A percentile compares a stretch with the other conserved stretches of the same genome.
These are phyloP conservation scores for Barypeithes pellucidus DNA, from an alignment of 2,888 invertebrate species.

Conservation along the genomic window DNA sequence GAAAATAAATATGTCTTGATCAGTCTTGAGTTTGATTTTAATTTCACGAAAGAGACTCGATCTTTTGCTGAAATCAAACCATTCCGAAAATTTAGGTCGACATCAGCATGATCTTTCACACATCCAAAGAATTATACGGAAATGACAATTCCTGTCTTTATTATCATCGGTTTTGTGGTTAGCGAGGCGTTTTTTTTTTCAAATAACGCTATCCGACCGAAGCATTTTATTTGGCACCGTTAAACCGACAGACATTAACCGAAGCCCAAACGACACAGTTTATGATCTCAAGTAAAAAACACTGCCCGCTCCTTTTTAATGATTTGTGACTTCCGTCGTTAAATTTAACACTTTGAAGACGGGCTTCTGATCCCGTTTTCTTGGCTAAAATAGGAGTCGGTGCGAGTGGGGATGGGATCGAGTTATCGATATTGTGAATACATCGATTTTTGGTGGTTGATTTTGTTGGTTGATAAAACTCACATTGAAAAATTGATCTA, in stretches of 20 bases:
- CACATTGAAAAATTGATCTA: too few species aligned
- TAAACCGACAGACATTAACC: slow-evolving; percentile 25
- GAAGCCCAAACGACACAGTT: slow-evolving; percentile 16
- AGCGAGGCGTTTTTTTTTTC: background rate
- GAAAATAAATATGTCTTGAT: too few species aligned
- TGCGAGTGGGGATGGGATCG: background rate
- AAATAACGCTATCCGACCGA: background rate
- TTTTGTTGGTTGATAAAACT: too few species aligned
- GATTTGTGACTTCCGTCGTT: slow-evolving; percentile 52
- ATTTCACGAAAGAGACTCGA: too few species aligned
- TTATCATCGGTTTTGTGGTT: background rate
- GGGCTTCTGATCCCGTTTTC: slow-evolving; percentile 14
- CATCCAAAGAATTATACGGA: too few species aligned
- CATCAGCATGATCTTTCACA: too few species aligned
- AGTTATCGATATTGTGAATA: too few species aligned
- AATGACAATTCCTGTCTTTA: background rate
- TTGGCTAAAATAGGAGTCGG: slow-evolving; percentile 38
- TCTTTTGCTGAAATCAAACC: too few species aligned
- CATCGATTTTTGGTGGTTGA: background rate
- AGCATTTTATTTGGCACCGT: slow-evolving; percentile 21
- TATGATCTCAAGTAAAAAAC: slow-evolving; percentile 29
- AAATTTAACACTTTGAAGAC: slow-evolving; percentile 37
- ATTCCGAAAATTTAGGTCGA: too few species aligned
- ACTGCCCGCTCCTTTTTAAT: slow-evolving; percentile 35
- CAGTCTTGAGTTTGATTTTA: too few species aligned